Percentiles rank a stretch among this genome's conserved stretches.
Evolutionary conservation across 2,888 invertebrate genomes (phyloP).

Genomic region (Ophioninae sp.): DNA sequence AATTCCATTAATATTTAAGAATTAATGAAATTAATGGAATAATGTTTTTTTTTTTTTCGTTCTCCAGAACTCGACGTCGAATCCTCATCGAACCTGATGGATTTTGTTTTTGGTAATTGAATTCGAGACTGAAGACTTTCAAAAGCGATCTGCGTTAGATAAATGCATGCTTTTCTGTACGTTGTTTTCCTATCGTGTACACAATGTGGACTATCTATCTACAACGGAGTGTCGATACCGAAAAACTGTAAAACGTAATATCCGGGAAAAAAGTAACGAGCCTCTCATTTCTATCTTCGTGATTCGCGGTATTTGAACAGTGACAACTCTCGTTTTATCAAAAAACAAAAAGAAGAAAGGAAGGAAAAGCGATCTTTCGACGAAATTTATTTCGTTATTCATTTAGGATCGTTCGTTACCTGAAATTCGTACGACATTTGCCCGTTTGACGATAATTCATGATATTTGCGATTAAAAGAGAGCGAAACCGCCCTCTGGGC

Average conservation of each 20-base stretch:
- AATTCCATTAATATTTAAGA: no score
- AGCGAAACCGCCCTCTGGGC: no score
- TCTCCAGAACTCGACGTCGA: neutral
- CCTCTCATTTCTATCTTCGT: conserved; percentile 41
- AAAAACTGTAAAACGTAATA: conserved; percentile 53
- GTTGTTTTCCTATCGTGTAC: conserved; percentile 42
- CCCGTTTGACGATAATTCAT: neutral
- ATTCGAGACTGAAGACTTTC: conserved; percentile 16
- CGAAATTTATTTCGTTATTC: neutral
- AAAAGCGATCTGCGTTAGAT: conserved; percentile 47
- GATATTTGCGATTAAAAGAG: neutral
- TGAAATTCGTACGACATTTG: neutral
- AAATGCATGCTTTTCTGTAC: conserved; percentile 50
- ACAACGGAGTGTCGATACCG: conserved; percentile 38
- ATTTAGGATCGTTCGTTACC: neutral
- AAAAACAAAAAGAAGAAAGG: no score
- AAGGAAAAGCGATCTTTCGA: neutral
- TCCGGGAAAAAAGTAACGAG: conserved; percentile 38
- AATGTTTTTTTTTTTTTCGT: conserved; percentile 7
- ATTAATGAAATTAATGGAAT: neutral
- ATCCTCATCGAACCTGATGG: neutral
- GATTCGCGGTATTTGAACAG: conserved; percentile 22
- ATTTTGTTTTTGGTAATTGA: neutral
- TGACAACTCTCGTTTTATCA: neutral
- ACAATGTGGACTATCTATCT: conserved; percentile 39